These are phyloP conservation scores for Hapalemur alaotrensis DNA, from an alignment of 2,797 vertebrate genomes.

Conservation along the genomic window DNA sequence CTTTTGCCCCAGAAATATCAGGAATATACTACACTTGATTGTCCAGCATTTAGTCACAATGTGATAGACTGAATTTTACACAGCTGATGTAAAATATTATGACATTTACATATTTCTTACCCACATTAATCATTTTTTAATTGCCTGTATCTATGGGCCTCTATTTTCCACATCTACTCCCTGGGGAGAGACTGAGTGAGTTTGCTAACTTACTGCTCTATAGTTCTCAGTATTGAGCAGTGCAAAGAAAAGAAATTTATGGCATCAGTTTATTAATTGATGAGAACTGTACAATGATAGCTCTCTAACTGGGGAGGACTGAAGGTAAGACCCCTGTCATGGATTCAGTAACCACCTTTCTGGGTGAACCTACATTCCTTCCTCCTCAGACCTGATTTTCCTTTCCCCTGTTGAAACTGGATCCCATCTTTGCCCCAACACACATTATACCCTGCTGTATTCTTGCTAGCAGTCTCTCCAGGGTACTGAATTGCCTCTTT, in stretches of 20 bases:
- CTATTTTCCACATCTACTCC: background rate
- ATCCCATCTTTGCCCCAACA: background rate
- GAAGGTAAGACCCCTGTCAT: background rate
- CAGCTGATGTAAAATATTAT: background rate
- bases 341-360: background rate
- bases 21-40: background rate
- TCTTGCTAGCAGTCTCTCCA: background rate
- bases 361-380: background rate
- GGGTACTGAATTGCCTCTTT: background rate
- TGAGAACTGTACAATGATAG: background rate
- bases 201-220: background rate
- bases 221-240: background rate
- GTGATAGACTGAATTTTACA: background rate
- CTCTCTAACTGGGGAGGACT: background rate
- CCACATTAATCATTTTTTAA: background rate
- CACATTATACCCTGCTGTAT: background rate
- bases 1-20: background rate
- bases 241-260: background rate
- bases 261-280: background rate
- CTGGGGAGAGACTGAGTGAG: background rate
- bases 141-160: background rate
- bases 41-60: background rate
- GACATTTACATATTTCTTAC: background rate
- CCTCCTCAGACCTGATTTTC: conserved; percentile 7
- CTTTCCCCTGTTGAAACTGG: background rate